phyloP scores from a whole-genome alignment of 2,797 vertebrate genomes.

The Pantherophis vulpinus region DNA sequence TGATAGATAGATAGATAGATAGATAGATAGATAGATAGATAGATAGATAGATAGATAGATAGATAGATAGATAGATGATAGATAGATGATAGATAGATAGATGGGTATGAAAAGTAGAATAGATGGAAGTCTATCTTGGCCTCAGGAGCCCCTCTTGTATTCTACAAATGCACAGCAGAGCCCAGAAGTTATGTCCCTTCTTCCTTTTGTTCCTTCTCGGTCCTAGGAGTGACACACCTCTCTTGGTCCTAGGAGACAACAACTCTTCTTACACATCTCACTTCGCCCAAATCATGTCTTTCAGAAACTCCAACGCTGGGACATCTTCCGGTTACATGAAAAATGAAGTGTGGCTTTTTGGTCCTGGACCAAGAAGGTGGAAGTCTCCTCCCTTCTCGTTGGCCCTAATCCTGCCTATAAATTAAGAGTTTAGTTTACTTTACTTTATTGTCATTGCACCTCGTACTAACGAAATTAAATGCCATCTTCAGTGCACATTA shows the following conservation, averaged over 20 bases:
- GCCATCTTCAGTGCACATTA: no score
- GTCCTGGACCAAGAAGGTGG: neutral
- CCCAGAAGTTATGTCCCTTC: no score
- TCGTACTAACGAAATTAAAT: no score
- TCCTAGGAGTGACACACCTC: neutral
- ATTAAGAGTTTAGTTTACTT: no score
- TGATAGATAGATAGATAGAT: no score
- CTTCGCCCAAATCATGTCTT: neutral
- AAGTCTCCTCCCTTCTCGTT: neutral
- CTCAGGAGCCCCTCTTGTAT: neutral
- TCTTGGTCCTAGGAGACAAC: fast-evolving
- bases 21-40: no score
- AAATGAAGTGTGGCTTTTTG: conserved; percentile 1
- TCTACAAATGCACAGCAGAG: neutral
- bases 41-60: no score
- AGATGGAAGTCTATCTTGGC: neutral
- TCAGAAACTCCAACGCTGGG: neutral
- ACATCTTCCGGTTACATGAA: neutral
- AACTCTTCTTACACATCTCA: no score
- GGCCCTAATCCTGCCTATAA: conserved; percentile 1
- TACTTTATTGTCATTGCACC: no score
- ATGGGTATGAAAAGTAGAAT: neutral
- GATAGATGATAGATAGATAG: no score
- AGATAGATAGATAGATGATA: no score
- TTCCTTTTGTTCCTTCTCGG: neutral